These are phyloP conservation scores for Sarcophaga caerulescens DNA, from an alignment of 2,888 invertebrate species.

Conservation along the genomic window DNA sequence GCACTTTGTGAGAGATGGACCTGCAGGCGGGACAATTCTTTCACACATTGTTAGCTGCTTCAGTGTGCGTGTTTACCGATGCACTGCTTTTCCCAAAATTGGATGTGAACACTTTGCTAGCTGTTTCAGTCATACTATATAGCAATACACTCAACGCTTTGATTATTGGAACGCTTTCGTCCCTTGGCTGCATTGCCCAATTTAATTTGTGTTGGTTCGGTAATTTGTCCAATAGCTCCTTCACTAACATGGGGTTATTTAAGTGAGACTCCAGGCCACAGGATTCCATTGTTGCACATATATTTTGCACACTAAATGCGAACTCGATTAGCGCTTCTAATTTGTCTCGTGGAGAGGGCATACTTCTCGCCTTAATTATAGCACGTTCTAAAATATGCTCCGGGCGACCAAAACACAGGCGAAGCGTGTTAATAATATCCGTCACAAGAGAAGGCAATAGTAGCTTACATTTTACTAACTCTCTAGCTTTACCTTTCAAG, in stretches of 20 bases:
- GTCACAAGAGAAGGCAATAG: too few species aligned
- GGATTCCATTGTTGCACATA: conserved; percentile 32
- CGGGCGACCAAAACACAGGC: too few species aligned
- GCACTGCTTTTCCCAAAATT: not conserved
- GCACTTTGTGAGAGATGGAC: not conserved
- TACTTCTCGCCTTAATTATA: conserved; percentile 39
- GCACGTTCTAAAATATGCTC: conserved; percentile 27
- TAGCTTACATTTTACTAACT: too few species aligned
- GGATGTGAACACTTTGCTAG: not conserved
- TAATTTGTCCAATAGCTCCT: conserved; percentile 39
- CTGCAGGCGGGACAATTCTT: not conserved
- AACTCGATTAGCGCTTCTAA: not conserved
- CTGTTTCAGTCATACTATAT: not conserved
- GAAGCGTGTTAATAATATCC: too few species aligned
- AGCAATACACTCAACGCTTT: conserved; percentile 5
- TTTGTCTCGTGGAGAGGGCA: too few species aligned
- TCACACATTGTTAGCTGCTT: not conserved
- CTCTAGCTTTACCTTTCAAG: too few species aligned
- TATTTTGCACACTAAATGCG: conserved; percentile 7
- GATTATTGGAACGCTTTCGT: not conserved
- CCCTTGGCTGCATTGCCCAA: too few species aligned
- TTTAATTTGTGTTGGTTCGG: not conserved
- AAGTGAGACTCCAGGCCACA: conserved; percentile 25
- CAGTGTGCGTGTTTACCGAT: not conserved
- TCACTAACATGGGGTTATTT: conserved; percentile 42